Percentiles rank a stretch among this genome's conserved stretches.
These are phyloP conservation scores for Sphaeramia orbicularis DNA, from an alignment of 2,797 vertebrate genomes.

Conservation along the genomic window DNA sequence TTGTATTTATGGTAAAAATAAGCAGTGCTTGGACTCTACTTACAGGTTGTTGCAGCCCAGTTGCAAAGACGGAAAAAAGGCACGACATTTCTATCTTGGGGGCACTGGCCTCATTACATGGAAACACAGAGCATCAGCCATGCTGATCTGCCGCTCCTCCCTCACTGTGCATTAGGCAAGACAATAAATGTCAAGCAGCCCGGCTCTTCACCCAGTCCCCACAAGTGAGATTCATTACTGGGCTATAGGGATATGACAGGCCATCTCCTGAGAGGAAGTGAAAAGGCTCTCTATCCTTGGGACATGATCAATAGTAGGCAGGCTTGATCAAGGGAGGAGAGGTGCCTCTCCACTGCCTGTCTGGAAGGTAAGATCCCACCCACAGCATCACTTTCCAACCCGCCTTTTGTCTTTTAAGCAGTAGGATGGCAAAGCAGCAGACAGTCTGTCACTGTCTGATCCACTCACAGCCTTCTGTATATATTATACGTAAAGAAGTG, in stretches of 20 bases:
- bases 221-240: conserved; percentile 84
- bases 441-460: conserved; percentile 34
- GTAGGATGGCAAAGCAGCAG: conserved; percentile 19
- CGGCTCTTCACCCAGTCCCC: conserved; percentile 69
- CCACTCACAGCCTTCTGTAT: conserved; percentile 26
- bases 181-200: conserved; percentile 85
- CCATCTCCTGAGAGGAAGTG: conserved; percentile 79
- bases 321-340: conserved; percentile 67
- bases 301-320: conserved; percentile 82
- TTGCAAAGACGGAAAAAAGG: conserved; percentile 34
- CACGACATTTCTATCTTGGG: conserved; percentile 46
- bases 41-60: conserved; percentile 14
- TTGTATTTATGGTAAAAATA: no score
- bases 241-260: conserved; percentile 76
- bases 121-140: conserved; percentile 69
- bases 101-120: conserved; percentile 65
- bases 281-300: conserved; percentile 75
- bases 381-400: conserved; percentile 25
- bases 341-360: conserved; percentile 47
- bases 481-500: no score
- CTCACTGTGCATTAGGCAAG: conserved; percentile 76
- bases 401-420: conserved; percentile 27
- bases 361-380: conserved; percentile 47
- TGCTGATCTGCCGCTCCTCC: conserved; percentile 72
- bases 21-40: conserved; percentile 6